Percentiles rank a stretch among this genome's conserved stretches.
Evolutionary conservation across 37 sponge, comb jelly and placozoan genomes (phyloP).

Genomic region (Beroe forskalii): DNA sequence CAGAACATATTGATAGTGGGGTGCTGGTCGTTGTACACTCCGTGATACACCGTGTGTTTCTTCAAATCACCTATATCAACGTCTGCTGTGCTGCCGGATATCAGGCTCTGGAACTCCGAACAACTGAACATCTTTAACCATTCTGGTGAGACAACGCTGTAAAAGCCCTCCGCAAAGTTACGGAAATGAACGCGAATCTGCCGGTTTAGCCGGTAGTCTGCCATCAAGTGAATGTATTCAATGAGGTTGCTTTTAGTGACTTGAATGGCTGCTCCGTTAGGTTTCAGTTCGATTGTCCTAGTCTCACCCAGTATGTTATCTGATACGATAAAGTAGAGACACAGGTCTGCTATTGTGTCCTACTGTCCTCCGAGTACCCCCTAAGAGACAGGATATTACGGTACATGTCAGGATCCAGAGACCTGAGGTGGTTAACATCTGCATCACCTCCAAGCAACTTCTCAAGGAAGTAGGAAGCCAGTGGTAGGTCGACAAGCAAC

Average conservation of each 20-base stretch:
- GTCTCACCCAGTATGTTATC: conserved; percentile 35
- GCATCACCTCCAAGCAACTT: conserved; percentile 72
- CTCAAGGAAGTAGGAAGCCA: conserved; percentile 85
- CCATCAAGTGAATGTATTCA: conserved; percentile 85
- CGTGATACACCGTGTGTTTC: conserved; percentile 37
- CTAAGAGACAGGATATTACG: conserved; percentile 58
- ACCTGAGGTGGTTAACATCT: conserved; percentile 83
- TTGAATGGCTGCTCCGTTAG: conserved; percentile 71
- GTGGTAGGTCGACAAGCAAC: conserved; percentile 83
- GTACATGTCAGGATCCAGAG: conserved; percentile 87
- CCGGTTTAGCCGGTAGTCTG: conserved; percentile 81
- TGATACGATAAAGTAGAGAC: neutral
- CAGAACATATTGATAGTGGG: conserved; percentile 34
- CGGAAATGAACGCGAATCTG: conserved; percentile 71
- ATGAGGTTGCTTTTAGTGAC: conserved; percentile 79
- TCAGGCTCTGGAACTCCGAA: conserved; percentile 31
- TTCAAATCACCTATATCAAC: conserved; percentile 6
- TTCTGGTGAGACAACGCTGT: conserved; percentile 71
- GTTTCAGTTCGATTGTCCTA: conserved; percentile 73
- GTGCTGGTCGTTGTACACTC: conserved; percentile 31
- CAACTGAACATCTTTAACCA: conserved; percentile 83
- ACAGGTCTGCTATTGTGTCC: conserved; percentile 51
- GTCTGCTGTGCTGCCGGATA: conserved; percentile 10
- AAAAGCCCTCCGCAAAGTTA: conserved; percentile 77
- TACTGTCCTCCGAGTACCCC: neutral